Evolutionary conservation across 2,797 vertebrate species (phyloP).

Genomic region (Phaenicophaeus curvirostris): DNA sequence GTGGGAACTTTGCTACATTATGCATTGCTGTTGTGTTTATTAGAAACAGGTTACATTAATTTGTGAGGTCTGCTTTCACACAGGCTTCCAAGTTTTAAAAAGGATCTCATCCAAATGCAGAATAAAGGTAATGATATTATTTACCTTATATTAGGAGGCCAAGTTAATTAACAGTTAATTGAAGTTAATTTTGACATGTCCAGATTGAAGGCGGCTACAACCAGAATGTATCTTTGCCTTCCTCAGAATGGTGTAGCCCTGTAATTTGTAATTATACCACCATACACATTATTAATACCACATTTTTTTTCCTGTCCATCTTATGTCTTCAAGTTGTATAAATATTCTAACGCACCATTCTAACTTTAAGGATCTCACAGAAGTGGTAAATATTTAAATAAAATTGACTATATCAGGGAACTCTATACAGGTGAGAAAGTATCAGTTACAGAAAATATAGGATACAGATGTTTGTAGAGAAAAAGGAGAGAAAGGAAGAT

Average conservation of each 20-base stretch:
- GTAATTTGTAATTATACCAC: constrained; percentile 22
- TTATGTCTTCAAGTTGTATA: constrained; percentile 51
- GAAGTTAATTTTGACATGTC: not conserved
- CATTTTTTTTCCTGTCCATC: constrained; percentile 17
- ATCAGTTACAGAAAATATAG: constrained; percentile 47
- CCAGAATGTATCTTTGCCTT: not conserved
- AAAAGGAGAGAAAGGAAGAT: constrained; percentile 8
- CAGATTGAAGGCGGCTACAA: not conserved
- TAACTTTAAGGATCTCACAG: constrained; percentile 24
- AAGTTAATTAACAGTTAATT: not conserved
- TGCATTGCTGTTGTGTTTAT: not conserved
- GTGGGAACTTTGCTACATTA: not conserved
- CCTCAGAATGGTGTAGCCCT: not conserved
- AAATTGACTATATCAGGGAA: constrained; percentile 34
- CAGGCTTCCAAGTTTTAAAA: not conserved
- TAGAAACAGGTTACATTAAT: not conserved
- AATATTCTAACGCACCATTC: constrained; percentile 31
- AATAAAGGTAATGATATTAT: not conserved
- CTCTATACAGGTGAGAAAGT: constrained; percentile 6
- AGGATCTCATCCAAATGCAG: not conserved
- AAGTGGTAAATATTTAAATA: constrained; percentile 37
- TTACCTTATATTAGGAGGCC: not conserved
- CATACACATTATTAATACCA: not conserved
- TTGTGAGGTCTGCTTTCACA: not conserved
- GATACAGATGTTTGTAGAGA: constrained; percentile 24